A percentile compares a stretch with the other conserved stretches of the same genome.
Conservation (phyloP, 2,797 vertebrate genomes). For the Psittacula derbiana region DNA sequence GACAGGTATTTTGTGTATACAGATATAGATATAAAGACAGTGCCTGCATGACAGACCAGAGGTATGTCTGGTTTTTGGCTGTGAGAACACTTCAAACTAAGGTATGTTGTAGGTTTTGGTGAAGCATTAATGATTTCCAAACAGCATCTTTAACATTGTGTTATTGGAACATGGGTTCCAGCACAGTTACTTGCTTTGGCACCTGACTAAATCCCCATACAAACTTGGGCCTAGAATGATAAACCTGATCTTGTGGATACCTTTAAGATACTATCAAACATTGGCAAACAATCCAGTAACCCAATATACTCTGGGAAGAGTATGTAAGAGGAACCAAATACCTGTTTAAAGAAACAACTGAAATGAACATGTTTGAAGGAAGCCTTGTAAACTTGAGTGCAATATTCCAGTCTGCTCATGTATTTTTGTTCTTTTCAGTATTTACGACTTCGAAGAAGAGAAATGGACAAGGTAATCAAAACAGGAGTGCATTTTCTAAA, state of each 20-base stretch:
- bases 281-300: background rate
- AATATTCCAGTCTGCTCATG: background rate
- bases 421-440: background rate
- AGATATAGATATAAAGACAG: background rate
- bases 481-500: background rate
- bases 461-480: background rate
- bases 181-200: background rate
- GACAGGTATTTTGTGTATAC: background rate
- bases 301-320: background rate
- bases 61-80: background rate
- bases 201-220: background rate
- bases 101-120: background rate
- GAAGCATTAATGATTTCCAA: background rate
- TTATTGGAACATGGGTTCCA: background rate
- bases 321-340: background rate
- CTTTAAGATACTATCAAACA: background rate
- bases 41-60: background rate
- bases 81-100: background rate
- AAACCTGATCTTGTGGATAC: background rate
- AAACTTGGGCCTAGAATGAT: background rate
- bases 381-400: background rate
- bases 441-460: background rate
- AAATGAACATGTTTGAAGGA: background rate
- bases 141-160: background rate
- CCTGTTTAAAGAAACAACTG: background rate